Percentiles rank a stretch among this genome's conserved stretches.
These are phyloP conservation scores for Scelioninae gen. 1 DNA, from an alignment of 2,888 invertebrate species.

Conservation along the genomic window DNA sequence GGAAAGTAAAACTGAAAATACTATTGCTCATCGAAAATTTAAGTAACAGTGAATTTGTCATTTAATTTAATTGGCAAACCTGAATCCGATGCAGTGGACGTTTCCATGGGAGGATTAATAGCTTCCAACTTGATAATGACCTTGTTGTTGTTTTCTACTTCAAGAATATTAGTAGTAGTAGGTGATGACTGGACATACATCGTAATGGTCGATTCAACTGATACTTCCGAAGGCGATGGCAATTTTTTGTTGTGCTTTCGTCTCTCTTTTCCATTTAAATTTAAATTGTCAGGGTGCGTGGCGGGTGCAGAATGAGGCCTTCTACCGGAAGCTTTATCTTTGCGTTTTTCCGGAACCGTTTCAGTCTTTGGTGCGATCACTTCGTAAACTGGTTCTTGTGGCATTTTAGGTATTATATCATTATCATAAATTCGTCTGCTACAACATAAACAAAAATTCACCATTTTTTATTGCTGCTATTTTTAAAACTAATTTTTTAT, in stretches of 20 bases:
- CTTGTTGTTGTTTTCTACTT: slow-evolving; percentile 70
- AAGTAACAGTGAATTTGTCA: too few species aligned
- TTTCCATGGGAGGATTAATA: slow-evolving; percentile 60
- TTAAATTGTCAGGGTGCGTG: slow-evolving; percentile 50
- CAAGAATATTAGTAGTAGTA: slow-evolving; percentile 57
- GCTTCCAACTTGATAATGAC: slow-evolving; percentile 68
- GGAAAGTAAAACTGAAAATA: too few species aligned
- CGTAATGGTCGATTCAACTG: slow-evolving; percentile 43
- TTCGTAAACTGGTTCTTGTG: slow-evolving; percentile 67
- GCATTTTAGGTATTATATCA: slow-evolving; percentile 39
- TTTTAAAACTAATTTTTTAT: too few species aligned
- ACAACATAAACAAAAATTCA: neutral
- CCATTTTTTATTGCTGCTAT: too few species aligned
- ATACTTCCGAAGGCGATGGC: slow-evolving; percentile 53
- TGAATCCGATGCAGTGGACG: slow-evolving; percentile 42
- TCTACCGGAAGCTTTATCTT: slow-evolving; percentile 46
- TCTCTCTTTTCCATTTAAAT: slow-evolving; percentile 55
- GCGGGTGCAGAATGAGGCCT: slow-evolving; percentile 70
- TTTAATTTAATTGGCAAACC: slow-evolving; percentile 13
- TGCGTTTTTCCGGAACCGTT: slow-evolving; percentile 45
- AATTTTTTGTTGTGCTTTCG: slow-evolving; percentile 57
- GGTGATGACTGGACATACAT: slow-evolving; percentile 51
- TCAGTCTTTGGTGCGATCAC: slow-evolving; percentile 63
- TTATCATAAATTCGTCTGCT: slow-evolving; percentile 53
- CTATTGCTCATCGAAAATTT: too few species aligned